phyloP scores from a whole-genome alignment of 2,113 vertebrate genomes.

The Chloropsis cyanopogon region DNA sequence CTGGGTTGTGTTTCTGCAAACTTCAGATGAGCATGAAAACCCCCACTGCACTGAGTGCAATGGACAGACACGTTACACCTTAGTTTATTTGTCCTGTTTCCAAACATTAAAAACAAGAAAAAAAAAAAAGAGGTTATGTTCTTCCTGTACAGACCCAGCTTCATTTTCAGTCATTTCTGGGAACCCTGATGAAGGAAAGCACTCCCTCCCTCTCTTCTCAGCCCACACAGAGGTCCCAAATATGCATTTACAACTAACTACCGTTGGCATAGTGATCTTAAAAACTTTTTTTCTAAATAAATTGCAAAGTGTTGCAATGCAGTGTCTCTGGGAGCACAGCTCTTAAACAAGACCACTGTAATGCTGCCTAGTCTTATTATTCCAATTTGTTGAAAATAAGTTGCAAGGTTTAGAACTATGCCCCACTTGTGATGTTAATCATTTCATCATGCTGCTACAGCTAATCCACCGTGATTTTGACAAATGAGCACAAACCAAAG shows the following conservation, averaged over 20 bases:
- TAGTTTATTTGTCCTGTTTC: neutral
- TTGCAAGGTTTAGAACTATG: neutral
- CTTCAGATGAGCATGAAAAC: neutral
- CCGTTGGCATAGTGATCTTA: neutral
- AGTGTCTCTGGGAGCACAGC: neutral
- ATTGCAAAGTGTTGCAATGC: neutral
- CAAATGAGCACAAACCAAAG: neutral
- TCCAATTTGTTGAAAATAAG: neutral
- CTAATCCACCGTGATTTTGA: neutral
- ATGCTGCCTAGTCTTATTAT: neutral
- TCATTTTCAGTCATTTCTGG: neutral
- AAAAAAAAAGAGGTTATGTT: neutral
- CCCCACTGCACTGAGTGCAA: neutral
- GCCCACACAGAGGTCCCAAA: neutral
- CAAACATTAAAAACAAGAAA: neutral
- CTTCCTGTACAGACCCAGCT: neutral
- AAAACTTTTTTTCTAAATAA: neutral
- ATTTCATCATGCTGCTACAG: neutral
- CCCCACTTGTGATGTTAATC: neutral
- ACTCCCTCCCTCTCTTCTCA: neutral
- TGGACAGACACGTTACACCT: neutral
- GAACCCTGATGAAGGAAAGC: neutral
- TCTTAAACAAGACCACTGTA: neutral
- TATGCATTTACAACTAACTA: neutral
- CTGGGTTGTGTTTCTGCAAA: neutral